Conservation (phyloP, 92 coral and sea anemone genomes). For the Phenganax subtilis region DNA sequence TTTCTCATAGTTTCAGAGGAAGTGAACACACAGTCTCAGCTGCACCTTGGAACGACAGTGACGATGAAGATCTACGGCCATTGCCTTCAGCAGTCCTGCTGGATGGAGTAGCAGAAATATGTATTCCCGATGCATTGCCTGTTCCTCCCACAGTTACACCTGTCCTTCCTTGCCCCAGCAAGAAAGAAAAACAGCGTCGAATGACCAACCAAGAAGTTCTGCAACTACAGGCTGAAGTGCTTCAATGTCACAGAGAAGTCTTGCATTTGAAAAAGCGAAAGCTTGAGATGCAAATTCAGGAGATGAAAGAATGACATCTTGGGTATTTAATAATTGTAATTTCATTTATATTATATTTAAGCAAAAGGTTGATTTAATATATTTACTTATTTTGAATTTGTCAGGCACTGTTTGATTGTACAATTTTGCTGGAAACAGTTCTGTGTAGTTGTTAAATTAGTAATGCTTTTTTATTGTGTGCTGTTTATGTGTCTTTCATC, state of each 20-base stretch:
- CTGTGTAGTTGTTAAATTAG: too few species aligned
- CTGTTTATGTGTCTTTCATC: too few species aligned
- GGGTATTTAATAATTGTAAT: not conserved
- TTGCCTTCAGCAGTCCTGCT: not conserved
- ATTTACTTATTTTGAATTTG: too few species aligned
- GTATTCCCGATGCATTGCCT: slow-evolving; percentile 1
- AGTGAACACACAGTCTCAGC: not conserved
- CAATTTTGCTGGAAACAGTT: too few species aligned
- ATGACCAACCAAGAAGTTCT: slow-evolving; percentile 11
- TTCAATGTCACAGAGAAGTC: not conserved
- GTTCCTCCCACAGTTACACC: not conserved
- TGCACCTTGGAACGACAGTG: not conserved
- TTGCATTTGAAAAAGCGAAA: slow-evolving; percentile 3
- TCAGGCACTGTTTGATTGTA: not conserved
- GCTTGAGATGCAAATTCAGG: not conserved
- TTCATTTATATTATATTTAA: too few species aligned
- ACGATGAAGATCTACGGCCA: not conserved
- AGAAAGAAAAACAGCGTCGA: not conserved
- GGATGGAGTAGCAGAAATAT: not conserved
- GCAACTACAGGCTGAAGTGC: slow-evolving; percentile 9
- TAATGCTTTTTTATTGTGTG: too few species aligned
- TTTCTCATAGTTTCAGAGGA: not conserved
- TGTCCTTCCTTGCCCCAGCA: slow-evolving; percentile 1
- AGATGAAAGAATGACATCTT: not conserved
- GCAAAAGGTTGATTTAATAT: too few species aligned